Base-by-base conservation (phyloP, 1,140 invertebrate species). In the Ectropis grisescens region DNA sequence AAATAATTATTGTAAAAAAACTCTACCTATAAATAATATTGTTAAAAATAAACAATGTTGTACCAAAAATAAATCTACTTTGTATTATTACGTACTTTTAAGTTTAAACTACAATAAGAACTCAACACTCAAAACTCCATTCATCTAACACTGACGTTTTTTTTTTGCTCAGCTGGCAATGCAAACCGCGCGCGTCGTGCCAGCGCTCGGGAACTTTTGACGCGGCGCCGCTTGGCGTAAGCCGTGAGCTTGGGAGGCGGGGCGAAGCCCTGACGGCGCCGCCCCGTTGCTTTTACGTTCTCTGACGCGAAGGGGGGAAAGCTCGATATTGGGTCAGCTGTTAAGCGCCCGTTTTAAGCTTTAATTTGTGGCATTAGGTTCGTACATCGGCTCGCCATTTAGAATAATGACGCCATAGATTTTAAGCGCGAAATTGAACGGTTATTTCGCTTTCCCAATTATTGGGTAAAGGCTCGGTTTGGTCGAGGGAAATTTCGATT, bases 271-370 rank as follows among this genome's bases (percentile, higher is more conserved):
- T n/a, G n/a, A n/a, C n/a, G 27, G 50, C 69, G 50, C 69, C 75
- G 71, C 71, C 75, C 71, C 67, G 58, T 72, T 70, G 71, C 75
- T 75, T 72, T 78, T 72, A 59, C 51, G 37, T 68, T n/a, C n/a
- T n/a, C 66, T 60, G 59, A 64, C 52, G 43, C 37, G 44, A 44
- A 47, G 45, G 58, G 59, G 64, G 60, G 62, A 53, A 48, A 56
- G 47, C 71, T 75, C 65, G 65, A 64, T 78, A 76, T 74, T 79
- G 74, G 71, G 74, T 76, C 74, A 76, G 74, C 74, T 74, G 71
- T 79, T 79, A 79, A 79, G 61, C 75, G 74, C 53, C 67, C 74
- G 66, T 72, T 80, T 80, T 80, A 80, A 80, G 74, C 74, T 80
- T 80, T 80, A 80, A 80, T 80, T 80, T 80, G 74, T 80, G 74